Conservation (phyloP, 2,797 vertebrate species). For the Fundulus diaphanus region DNA sequence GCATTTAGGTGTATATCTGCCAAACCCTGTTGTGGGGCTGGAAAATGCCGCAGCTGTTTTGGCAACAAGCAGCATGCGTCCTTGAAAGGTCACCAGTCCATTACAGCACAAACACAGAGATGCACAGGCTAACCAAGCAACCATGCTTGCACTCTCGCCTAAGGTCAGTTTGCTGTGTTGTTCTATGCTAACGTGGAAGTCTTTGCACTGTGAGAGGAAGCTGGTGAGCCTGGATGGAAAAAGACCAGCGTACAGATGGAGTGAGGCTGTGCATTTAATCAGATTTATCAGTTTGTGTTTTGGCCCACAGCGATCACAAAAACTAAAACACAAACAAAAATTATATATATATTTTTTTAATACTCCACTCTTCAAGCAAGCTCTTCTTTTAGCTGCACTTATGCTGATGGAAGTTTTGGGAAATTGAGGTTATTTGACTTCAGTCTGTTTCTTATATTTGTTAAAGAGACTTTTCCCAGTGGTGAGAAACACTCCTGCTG, state of each 20-base stretch:
- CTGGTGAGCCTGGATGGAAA: not conserved
- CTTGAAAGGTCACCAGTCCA: not conserved
- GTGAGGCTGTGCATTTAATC: not conserved
- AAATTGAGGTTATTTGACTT: not conserved
- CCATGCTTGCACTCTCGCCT: not conserved
- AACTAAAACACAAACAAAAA: not conserved
- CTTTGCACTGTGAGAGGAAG: not conserved
- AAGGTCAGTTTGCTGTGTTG: not conserved
- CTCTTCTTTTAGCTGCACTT: not conserved
- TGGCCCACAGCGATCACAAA: not conserved
- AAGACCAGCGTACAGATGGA: not conserved
- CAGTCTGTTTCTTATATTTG: not conserved
- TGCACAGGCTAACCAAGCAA: not conserved
- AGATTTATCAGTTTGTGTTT: not conserved
- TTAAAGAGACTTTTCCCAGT: not conserved
- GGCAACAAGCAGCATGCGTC: not conserved
- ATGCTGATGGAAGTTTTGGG: not conserved
- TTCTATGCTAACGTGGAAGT: not conserved
- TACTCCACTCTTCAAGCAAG: not conserved
- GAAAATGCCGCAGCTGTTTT: not conserved
- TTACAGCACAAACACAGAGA: not conserved
- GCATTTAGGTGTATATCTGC: not conserved
- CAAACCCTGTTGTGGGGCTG: not conserved
- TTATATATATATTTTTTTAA: not conserved
- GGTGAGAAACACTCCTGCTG: slow-evolving; percentile 2